Evolutionary conservation across 2,888 invertebrate species (phyloP), one percentile per base, ranked within the genome.

Genomic region (Heterodera filipjevi): DNA sequence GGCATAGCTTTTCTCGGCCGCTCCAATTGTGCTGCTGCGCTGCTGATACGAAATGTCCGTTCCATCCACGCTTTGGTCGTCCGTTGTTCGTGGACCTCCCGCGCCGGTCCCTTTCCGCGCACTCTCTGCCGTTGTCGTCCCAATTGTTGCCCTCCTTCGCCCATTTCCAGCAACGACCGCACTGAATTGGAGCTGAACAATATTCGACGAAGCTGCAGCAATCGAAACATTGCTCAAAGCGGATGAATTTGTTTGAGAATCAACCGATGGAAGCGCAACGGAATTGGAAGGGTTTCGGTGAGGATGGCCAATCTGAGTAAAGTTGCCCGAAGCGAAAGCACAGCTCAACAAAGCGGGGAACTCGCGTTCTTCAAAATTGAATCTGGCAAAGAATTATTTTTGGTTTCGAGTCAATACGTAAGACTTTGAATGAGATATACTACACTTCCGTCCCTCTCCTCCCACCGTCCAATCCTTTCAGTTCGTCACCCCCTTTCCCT

Each of bases 341-440:
- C 68, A n/a, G 68, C 68, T 35, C 68, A 68, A 22, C 33, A 68
- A 35, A 32, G 68, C 68, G 22, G 68, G 68, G 68, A 68, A 68
- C 68, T 68, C 68, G 33, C 68, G 68, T 35, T 68, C 68, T 27
- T 35, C 68, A 68, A 68, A 68, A 33, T 68, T 68, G 22, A 32
- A 68, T 35, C 68, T 68, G 68, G 14, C n/a, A 66, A 66, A 66
- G 49, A n/a, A 59, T 2, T 6, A 59, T 10, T 5, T 27, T 59
- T 27, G 27, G n/a, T 59, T n/a, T 5, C 32, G 6, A 10, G 12
- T 39, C 8, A 39, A 39, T 6, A 39, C 12, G 8, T 12, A 39
- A 19, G 68, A 32, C 33, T 68, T 68, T 68, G 33, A 19, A 32
- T 14, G 14, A 16, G 16, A 49, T 49, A 14, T 14, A n/a, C n/a